phyloP scores from a whole-genome alignment of 1,140 invertebrate species.

The Drosophila persimilis region DNA sequence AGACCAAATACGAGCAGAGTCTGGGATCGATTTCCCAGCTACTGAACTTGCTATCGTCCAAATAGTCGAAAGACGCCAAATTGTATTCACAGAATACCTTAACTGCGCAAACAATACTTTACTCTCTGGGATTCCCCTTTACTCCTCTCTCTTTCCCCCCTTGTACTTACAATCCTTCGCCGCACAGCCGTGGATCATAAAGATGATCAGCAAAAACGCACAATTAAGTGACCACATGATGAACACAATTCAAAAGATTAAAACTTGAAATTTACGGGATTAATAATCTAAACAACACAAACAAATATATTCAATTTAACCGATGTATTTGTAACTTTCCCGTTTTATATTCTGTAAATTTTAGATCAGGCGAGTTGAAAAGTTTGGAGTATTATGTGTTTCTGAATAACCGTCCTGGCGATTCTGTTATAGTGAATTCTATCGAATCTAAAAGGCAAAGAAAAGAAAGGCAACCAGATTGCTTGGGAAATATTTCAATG shows the following conservation, averaged over 20 bases:
- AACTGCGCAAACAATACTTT: slow-evolving; percentile 16
- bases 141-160: too few relatives aligned
- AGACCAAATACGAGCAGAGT: slow-evolving; percentile 88
- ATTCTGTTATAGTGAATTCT: too few relatives aligned
- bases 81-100: slow-evolving; percentile 62
- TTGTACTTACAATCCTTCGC: slow-evolving; percentile 7
- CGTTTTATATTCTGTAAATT: slow-evolving; percentile 3
- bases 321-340: not conserved
- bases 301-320: not conserved
- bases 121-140: not conserved
- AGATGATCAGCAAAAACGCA: not conserved
- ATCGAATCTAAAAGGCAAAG: too few relatives aligned
- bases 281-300: not conserved
- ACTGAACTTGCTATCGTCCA: slow-evolving; percentile 16
- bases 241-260: too few relatives aligned
- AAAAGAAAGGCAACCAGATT: too few relatives aligned
- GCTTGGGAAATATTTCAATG: too few relatives aligned
- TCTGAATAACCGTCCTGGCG: too few relatives aligned
- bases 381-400: not conserved
- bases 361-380: not conserved
- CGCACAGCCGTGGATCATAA: not conserved
- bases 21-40: slow-evolving; percentile 84
- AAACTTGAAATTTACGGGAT: slow-evolving; percentile 18
- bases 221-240: slow-evolving; percentile 1
- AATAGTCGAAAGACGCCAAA: slow-evolving; percentile 3